These are phyloP conservation scores for Synergus japonicus DNA, from an alignment of 2,888 invertebrate genomes.

Conservation along the genomic window DNA sequence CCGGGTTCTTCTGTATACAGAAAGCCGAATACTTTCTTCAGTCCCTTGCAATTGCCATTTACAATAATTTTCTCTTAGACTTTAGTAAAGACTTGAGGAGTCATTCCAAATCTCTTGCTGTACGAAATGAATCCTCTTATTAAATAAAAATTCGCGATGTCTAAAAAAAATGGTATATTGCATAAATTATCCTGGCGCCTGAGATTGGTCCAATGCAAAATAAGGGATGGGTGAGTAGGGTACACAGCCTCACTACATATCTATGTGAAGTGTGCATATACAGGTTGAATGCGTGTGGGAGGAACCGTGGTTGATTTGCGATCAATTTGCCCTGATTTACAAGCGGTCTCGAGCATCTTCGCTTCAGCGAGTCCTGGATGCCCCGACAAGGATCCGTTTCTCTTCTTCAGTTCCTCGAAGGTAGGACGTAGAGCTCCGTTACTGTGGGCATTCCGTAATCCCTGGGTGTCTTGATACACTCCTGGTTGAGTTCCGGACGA, in stretches of 20 bases:
- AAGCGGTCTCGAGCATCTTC: slow-evolving; percentile 66
- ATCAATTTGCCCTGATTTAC: slow-evolving; percentile 77
- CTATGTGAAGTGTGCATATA: slow-evolving; percentile 12
- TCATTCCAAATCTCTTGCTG: background rate
- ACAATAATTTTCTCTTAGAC: background rate
- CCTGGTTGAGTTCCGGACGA: slow-evolving; percentile 47
- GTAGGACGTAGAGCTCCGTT: background rate
- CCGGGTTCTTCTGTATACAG: background rate
- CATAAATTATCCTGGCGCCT: slow-evolving; percentile 32
- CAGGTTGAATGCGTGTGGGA: slow-evolving; percentile 51
- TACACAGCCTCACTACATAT: background rate
- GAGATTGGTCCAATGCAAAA: slow-evolving; percentile 10
- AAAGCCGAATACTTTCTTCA: too few species aligned
- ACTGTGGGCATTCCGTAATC: slow-evolving; percentile 46
- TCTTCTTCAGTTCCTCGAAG: slow-evolving; percentile 4
- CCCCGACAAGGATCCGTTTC: slow-evolving; percentile 18
- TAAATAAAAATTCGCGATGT: slow-evolving; percentile 2
- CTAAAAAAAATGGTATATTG: background rate
- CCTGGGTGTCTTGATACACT: slow-evolving; percentile 50
- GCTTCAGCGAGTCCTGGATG: slow-evolving; percentile 45
- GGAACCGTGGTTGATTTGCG: slow-evolving; percentile 71
- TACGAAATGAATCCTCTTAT: background rate
- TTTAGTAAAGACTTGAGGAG: background rate
- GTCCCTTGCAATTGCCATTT: too few species aligned
- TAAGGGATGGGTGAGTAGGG: background rate